Evolutionary conservation across 2,113 vertebrate genomes (phyloP), one percentile per base, ranked within the genome.

Genomic region (Cepphus grylle): DNA sequence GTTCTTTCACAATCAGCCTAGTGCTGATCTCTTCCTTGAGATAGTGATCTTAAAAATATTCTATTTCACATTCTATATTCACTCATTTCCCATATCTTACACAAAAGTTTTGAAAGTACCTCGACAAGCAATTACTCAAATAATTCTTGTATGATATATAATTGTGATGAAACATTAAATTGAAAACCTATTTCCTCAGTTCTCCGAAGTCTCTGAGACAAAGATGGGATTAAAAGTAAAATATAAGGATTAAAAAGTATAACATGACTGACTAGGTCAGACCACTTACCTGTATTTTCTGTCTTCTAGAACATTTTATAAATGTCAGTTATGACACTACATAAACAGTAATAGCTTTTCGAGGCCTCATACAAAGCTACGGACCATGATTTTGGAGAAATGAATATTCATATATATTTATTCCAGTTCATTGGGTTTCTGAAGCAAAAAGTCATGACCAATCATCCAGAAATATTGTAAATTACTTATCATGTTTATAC

Each of bases 71-170:
- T 50, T 91, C 59, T 32, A 19, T 81, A 36, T 42, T 90, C 19
- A 82, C 15, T 96, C 25, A 88, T 65, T 71, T 85, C 69, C 38
- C 27, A 78, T 29, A 73, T 19, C 81, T 82, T 52, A 66, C 22
- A 26, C 22, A 78, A 74, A 53, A 71, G 5, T 79, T 93, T 86
- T 96, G 74, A 96, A 65, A 94, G 22, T 17, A 78, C 40, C 43
- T 87, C 6, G 56, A 93, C 74, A 63, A 47, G 18, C 34, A 97
- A 90, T 95, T 92, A 79, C 26, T 88, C 32, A 91, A 82, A 73
- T 82, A 91, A 92, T 81, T 93, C 26, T 72, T 92, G 87, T 65
- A 88, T 53, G 8, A 49, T 30, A 47, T 23, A 43, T 81, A 85
- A 83, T 36, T 69, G 32, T 86, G 9, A 40, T 18, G 26, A 91